Percentiles rank a stretch among this genome's conserved stretches.
phyloP scores from a whole-genome alignment of 2,113 vertebrate species.

The Polyodon spathula region DNA sequence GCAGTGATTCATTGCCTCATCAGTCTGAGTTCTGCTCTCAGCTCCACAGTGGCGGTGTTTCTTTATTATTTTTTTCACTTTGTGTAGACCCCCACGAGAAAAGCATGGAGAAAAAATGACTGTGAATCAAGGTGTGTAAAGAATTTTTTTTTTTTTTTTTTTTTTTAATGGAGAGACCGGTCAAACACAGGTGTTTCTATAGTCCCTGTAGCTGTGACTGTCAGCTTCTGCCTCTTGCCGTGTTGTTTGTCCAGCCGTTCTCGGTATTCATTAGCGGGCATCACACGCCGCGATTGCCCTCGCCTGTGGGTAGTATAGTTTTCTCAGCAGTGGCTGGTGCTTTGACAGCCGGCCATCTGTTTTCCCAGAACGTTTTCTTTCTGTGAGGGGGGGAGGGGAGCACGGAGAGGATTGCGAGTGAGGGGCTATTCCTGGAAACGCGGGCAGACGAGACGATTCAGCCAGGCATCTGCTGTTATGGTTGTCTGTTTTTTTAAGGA shows the following conservation, averaged over 20 bases:
- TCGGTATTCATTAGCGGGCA: constrained; percentile 14
- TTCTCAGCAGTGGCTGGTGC: constrained; percentile 16
- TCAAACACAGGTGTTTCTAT: too few relatives aligned
- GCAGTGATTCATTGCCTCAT: too few relatives aligned
- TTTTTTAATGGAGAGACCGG: too few relatives aligned
- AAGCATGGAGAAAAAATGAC: too few relatives aligned
- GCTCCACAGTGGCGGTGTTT: too few relatives aligned
- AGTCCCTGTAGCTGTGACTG: not conserved
- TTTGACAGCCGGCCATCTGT: constrained; percentile 15
- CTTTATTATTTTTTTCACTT: too few relatives aligned
- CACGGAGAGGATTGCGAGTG: not conserved
- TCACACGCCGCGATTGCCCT: constrained; percentile 16
- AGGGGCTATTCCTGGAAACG: constrained; percentile 16
- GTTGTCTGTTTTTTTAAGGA: constrained; percentile 1
- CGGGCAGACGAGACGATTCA: not conserved
- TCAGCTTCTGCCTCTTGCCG: not conserved
- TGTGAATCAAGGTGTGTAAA: too few relatives aligned
- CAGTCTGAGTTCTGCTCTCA: too few relatives aligned
- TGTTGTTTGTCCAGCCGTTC: constrained; percentile 9
- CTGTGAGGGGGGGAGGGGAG: constrained; percentile 5
- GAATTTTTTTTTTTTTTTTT: too few relatives aligned
- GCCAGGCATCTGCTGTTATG: not conserved
- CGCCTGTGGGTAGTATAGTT: constrained; percentile 8
- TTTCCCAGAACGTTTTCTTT: constrained; percentile 9
- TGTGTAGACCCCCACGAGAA: too few relatives aligned